Base-by-base conservation (phyloP, 2,888 invertebrate species). In the Drosophila meridionalis region DNA sequence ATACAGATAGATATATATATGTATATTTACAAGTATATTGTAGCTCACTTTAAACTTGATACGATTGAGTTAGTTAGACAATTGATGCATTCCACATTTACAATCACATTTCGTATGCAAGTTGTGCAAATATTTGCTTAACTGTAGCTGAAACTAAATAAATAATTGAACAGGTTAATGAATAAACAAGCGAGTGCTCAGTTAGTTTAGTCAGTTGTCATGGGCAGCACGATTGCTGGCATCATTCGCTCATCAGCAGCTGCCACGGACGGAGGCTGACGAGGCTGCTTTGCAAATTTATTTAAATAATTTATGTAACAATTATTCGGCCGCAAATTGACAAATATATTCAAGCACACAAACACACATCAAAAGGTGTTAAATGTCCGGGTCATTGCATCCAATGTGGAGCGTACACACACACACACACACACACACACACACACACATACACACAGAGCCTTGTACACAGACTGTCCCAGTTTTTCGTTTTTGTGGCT, bases 231-330 rank as follows among this genome's bases (percentile, higher is more conserved):
- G 36, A 64, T 53, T 43, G 47, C 38, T 47, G 12, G 63, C 63
- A 58, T 63, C 60, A 72, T 48, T 50, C 40, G 48, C 38, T 47
- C 47, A 40, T 52, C 32, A 72, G 60, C 65, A 69, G 64, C 66
- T 63, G 3, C 14, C 53, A 53, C 20, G 26, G 11, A 26, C 11
- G 43, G 9, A n/a, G 20, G 11, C 34, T 45, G 52, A 30, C 61
- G 42, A 69, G 52, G 34, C 60, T 70, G 45, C 11, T 58, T 58
- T 60, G 62, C 52, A 52, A 73, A 64, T 43, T 53, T 59, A 57
- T 69, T 73, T 89, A 70, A 89, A 86, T 89, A 85, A 85, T 86
- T 85, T 69, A 86, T 82, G 76, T 78, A 85, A 82, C 69, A 87
- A 89, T 86, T 83, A 86, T 87, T 76, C 76, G 82, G 69, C 76